Percentiles rank a stretch among this genome's conserved stretches.
Evolutionary conservation across 2,888 invertebrate genomes (phyloP).

Genomic region (Rhagonycha lutea): DNA sequence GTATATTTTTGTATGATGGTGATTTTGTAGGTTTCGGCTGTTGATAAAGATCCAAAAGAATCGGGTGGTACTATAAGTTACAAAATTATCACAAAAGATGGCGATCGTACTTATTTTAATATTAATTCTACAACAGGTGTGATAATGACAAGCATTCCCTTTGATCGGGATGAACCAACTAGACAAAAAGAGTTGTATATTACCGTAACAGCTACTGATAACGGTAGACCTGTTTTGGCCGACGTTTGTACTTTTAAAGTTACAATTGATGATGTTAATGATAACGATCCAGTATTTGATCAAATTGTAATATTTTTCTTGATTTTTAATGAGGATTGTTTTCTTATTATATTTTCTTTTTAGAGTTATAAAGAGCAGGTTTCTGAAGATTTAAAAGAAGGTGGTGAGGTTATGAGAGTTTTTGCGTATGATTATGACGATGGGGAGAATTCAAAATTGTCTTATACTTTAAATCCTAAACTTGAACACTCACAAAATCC

Average conservation of each 20-base stretch:
- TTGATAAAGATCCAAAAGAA: constrained; percentile 73
- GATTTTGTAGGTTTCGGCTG: constrained; percentile 66
- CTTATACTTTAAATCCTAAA: constrained; percentile 65
- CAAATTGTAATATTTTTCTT: constrained; percentile 65
- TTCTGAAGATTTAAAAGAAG: constrained; percentile 76
- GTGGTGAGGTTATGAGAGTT: constrained; percentile 82
- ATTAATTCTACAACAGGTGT: constrained; percentile 78
- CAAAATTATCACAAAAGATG: constrained; percentile 76
- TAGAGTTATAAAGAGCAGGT: constrained; percentile 75
- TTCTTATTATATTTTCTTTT: constrained; percentile 46
- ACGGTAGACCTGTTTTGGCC: constrained; percentile 86
- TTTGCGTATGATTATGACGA: constrained; percentile 93
- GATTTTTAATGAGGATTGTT: background rate
- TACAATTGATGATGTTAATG: constrained; percentile 89
- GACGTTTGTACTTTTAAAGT: constrained; percentile 94
- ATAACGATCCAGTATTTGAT: constrained; percentile 83
- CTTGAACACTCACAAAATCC: constrained; percentile 55
- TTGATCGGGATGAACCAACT: constrained; percentile 89
- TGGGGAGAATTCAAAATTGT: constrained; percentile 85
- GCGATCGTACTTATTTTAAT: constrained; percentile 76
- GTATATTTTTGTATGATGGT: constrained; percentile 5
- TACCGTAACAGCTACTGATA: constrained; percentile 90
- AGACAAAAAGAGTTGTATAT: constrained; percentile 82
- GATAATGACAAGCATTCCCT: constrained; percentile 74
- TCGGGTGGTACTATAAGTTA: constrained; percentile 82